Conservation (phyloP, 2,113 vertebrate species). For the Miniopterus natalensis region DNA sequence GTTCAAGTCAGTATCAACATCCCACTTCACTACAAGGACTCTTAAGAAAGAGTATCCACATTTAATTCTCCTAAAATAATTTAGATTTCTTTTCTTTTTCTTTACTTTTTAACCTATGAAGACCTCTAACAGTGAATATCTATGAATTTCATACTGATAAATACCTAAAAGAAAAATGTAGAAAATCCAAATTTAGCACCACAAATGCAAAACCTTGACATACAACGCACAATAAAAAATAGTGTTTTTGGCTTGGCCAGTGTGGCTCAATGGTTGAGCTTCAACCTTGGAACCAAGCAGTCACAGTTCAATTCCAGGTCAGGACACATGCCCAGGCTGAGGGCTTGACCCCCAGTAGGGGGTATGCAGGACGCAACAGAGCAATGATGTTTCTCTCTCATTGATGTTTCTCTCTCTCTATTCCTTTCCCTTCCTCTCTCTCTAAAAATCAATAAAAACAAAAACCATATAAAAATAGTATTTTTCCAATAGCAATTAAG, state of each 20-base stretch:
- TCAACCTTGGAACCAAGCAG: too few relatives aligned
- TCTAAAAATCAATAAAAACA: too few relatives aligned
- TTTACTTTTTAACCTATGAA: background rate
- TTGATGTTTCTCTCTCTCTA: too few relatives aligned
- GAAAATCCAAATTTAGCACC: conserved; percentile 22
- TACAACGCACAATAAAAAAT: background rate
- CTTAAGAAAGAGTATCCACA: background rate
- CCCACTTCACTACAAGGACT: background rate
- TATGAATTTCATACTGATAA: conserved; percentile 29
- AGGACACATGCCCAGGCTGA: too few relatives aligned
- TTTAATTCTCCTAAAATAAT: conserved; percentile 37
- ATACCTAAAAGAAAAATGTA: conserved; percentile 12
- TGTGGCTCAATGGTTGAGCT: too few relatives aligned
- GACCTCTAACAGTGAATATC: background rate
- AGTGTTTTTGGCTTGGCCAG: background rate
- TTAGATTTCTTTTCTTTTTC: background rate
- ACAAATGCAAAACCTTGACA: background rate
- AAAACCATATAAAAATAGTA: background rate
- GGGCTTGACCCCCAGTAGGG: too few relatives aligned
- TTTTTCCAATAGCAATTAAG: background rate
- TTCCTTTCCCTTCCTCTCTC: too few relatives aligned
- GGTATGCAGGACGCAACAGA: too few relatives aligned
- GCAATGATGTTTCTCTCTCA: too few relatives aligned
- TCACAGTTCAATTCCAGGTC: too few relatives aligned
- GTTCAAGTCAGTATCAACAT: background rate